Percentiles rank a stretch among this genome's conserved stretches.
Conservation (phyloP, 2,888 invertebrate species). For the Mellilla xanthometata region DNA sequence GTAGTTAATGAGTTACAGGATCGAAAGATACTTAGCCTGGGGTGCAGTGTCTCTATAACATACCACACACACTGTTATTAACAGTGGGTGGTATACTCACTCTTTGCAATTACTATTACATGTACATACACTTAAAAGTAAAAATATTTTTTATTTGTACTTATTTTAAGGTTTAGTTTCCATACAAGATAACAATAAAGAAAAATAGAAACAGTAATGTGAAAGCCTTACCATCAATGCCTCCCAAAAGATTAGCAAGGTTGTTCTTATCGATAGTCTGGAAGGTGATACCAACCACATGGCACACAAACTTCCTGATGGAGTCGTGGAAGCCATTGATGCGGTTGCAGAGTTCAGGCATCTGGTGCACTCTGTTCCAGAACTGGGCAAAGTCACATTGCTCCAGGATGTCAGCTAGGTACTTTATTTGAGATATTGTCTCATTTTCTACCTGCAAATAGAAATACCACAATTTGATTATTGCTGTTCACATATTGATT, state of each 20-base stretch:
- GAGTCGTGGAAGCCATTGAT: constrained; percentile 97
- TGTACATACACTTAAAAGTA: too few relatives aligned
- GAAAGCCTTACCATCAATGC: constrained; percentile 88
- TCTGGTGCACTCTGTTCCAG: constrained; percentile 91
- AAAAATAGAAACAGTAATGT: too few relatives aligned
- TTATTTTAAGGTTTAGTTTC: too few relatives aligned
- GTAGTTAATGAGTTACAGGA: too few relatives aligned
- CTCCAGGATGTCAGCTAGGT: constrained; percentile 95
- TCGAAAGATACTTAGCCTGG: too few relatives aligned
- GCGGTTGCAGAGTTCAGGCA: constrained; percentile 89
- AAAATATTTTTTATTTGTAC: too few relatives aligned
- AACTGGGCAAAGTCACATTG: constrained; percentile 96
- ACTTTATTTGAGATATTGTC: constrained; percentile 93
- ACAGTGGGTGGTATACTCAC: too few relatives aligned
- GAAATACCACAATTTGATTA: constrained; percentile 7
- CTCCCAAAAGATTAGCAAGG: constrained; percentile 93
- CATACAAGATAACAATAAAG: too few relatives aligned
- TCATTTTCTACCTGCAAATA: constrained; percentile 89
- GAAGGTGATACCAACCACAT: constrained; percentile 98
- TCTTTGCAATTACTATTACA: too few relatives aligned
- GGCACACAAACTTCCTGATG: constrained; percentile 97
- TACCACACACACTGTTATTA: too few relatives aligned
- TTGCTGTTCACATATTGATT: too few relatives aligned
- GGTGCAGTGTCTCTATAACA: too few relatives aligned
- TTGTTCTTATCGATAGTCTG: constrained; percentile 94